Evolutionary conservation across 2,888 invertebrate species (phyloP).

Genomic region (Platerodrilus igneus): DNA sequence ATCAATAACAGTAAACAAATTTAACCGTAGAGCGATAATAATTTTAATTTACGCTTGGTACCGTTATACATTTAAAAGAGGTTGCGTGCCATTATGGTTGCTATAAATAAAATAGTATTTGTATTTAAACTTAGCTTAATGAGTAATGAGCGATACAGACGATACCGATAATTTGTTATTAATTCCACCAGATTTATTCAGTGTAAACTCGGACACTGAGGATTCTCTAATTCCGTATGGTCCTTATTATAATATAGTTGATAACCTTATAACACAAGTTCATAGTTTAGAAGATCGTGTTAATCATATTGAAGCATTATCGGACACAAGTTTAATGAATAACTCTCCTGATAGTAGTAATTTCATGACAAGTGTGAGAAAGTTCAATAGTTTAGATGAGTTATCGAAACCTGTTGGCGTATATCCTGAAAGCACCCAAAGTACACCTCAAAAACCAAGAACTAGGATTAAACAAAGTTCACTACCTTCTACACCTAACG

Average conservation of each 20-base stretch:
- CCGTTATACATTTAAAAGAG: no score
- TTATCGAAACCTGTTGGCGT: constrained; percentile 12
- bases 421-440: constrained; percentile 37
- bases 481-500: constrained; percentile 40
- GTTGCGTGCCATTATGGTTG: no score
- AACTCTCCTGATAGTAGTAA: constrained; percentile 35
- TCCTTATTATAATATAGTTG: constrained; percentile 53
- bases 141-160: constrained; percentile 66
- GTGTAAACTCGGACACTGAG: constrained; percentile 57
- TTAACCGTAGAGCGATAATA: no score
- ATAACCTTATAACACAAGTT: constrained; percentile 60
- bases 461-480: constrained; percentile 38
- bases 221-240: constrained; percentile 33
- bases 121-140: no score
- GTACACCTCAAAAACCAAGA: constrained; percentile 44
- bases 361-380: no score
- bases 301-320: constrained; percentile 49
- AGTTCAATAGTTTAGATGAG: constrained; percentile 35
- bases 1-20: no score
- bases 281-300: constrained; percentile 54
- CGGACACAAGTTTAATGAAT: constrained; percentile 34
- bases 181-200: constrained; percentile 73
- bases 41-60: no score
- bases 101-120: no score
- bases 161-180: constrained; percentile 77